Percentiles rank a stretch among this genome's conserved stretches.
Conservation (phyloP, 2,113 vertebrate genomes). For the Mormyrus lacerda region DNA sequence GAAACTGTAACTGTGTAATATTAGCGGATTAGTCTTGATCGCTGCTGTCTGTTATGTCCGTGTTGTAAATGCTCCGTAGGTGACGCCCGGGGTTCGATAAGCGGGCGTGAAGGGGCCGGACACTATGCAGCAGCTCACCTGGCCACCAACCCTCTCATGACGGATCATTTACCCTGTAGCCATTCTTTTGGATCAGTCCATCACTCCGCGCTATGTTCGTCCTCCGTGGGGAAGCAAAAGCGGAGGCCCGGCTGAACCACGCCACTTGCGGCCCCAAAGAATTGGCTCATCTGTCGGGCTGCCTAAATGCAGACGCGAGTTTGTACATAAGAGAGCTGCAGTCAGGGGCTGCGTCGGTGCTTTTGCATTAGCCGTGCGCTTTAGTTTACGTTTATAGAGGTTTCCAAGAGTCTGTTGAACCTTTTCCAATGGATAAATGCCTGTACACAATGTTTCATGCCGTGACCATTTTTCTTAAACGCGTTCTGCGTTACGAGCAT, state of each 20-base stretch:
- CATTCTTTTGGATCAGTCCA: neutral
- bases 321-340: neutral
- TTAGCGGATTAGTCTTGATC: constrained; percentile 47
- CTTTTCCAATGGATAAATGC: neutral
- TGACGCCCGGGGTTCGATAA: constrained; percentile 15
- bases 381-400: neutral
- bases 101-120: neutral
- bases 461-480: constrained; percentile 7
- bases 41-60: constrained; percentile 49
- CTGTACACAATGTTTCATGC: neutral
- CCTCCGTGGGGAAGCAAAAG: neutral
- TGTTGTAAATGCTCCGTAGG: constrained; percentile 53
- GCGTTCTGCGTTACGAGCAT: neutral
- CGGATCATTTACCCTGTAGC: neutral
- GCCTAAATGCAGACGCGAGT: neutral
- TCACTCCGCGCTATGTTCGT: neutral
- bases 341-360: neutral
- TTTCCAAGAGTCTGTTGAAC: neutral
- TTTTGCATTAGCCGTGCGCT: neutral
- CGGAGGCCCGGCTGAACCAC: neutral
- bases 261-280: neutral
- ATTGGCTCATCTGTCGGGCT: neutral
- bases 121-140: neutral
- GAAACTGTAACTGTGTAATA: constrained; percentile 45
- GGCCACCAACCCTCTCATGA: neutral